Conservation (phyloP, 2,888 invertebrate species). For the Psylliodes chrysocephalus region DNA sequence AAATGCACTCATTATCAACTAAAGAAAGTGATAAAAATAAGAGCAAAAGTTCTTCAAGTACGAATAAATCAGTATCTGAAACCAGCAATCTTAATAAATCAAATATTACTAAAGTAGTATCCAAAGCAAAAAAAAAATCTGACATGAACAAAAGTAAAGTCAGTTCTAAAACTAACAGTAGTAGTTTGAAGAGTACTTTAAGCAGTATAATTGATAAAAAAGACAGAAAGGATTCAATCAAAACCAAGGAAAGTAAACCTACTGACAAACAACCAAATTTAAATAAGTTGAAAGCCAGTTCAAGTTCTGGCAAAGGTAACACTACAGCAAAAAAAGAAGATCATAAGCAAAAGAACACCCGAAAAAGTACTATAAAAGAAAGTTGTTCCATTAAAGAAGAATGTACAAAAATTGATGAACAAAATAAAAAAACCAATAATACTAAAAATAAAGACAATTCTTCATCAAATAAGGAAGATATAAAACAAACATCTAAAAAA, state of each 20-base stretch:
- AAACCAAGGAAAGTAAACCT: conserved; percentile 23
- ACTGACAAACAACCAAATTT: conserved; percentile 2
- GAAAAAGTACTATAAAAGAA: too few species aligned
- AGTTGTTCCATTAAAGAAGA: not conserved
- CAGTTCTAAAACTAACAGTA: not conserved
- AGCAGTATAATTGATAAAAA: not conserved
- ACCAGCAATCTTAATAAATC: conserved; percentile 29
- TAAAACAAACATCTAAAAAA: not conserved
- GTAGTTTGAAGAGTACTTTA: not conserved
- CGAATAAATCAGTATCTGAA: conserved; percentile 25
- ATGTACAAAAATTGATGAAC: not conserved
- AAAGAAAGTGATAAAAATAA: conserved; percentile 25
- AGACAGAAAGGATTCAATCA: too few species aligned
- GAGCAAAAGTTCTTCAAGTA: not conserved
- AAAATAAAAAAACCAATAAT: too few species aligned
- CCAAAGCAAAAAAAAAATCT: conserved; percentile 7
- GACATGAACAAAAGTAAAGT: not conserved
- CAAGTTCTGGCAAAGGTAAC: not conserved
- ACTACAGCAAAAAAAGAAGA: not conserved
- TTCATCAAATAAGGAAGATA: not conserved
- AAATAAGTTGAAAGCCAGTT: not conserved
- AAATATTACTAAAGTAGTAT: conserved; percentile 7
- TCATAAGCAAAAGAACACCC: not conserved
- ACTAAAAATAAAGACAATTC: too few species aligned
- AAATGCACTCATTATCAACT: conserved; percentile 69